A percentile compares a stretch with the other conserved stretches of the same genome.
phyloP scores from a whole-genome alignment of 2,888 invertebrate species.

The Blastobasis lacticolella region DNA sequence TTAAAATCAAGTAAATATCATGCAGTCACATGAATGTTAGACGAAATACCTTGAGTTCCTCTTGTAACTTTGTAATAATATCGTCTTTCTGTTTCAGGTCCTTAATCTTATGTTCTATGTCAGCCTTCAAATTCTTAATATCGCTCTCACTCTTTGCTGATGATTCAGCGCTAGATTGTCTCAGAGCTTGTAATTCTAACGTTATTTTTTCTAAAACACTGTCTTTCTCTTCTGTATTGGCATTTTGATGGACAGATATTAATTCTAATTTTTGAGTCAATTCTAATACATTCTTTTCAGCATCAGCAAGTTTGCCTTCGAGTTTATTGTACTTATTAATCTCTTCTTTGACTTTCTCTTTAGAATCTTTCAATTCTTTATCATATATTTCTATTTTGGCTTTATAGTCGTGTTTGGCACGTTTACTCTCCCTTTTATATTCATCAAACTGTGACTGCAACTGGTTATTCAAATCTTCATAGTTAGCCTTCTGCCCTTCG shows the following conservation, averaged over 20 bases:
- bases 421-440: constrained; percentile 62
- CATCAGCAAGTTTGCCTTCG: constrained; percentile 45
- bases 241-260: constrained; percentile 51
- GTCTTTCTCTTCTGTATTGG: constrained; percentile 49
- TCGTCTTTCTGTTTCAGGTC: constrained; percentile 57
- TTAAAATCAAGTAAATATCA: not conserved
- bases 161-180: constrained; percentile 47
- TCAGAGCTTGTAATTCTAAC: constrained; percentile 52
- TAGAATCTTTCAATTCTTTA: constrained; percentile 50
- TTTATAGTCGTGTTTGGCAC: constrained; percentile 66
- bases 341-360: constrained; percentile 49
- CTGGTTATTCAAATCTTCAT: constrained; percentile 63
- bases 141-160: constrained; percentile 49
- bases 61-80: constrained; percentile 46
- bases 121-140: constrained; percentile 46
- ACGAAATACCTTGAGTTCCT: constrained; percentile 53
- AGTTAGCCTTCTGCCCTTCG: constrained; percentile 63
- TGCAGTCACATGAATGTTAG: not conserved
- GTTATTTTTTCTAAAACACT: constrained; percentile 57
- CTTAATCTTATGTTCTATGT: constrained; percentile 52
- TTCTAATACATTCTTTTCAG: constrained; percentile 49
- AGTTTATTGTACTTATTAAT: constrained; percentile 51
- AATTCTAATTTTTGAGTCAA: constrained; percentile 60
- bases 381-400: constrained; percentile 73
- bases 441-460: constrained; percentile 57